These are phyloP conservation scores for Metopolophium dirhodum DNA, from an alignment of 1,140 invertebrate species.

Conservation along the genomic window DNA sequence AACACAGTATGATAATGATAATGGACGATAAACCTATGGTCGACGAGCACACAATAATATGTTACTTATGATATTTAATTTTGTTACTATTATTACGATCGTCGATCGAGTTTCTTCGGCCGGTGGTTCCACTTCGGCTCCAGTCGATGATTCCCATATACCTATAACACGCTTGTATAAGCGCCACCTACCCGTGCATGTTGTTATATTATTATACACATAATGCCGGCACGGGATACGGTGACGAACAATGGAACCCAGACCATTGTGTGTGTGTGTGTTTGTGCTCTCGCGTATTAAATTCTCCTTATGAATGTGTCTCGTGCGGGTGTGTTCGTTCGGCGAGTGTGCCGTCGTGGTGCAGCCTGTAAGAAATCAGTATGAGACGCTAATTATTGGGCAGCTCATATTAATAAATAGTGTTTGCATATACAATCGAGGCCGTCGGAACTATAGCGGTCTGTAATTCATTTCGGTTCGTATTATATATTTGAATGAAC, in stretches of 20 bases:
- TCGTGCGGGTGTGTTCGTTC: slow-evolving; percentile 15
- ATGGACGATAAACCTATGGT: background rate
- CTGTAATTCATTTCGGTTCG: slow-evolving; percentile 14
- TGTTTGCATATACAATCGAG: slow-evolving; percentile 22
- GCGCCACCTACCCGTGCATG: background rate
- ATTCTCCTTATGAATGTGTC: slow-evolving; percentile 15
- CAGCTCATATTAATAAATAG: background rate
- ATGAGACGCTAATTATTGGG: slow-evolving; percentile 1
- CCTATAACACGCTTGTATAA: background rate
- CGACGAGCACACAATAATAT: background rate
- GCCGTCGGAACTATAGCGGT: background rate
- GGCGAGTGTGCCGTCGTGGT: background rate
- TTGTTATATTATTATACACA: too few species aligned
- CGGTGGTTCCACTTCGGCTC: background rate
- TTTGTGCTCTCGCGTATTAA: background rate
- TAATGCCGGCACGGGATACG: background rate
- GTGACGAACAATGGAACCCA: background rate
- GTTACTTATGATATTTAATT: background rate
- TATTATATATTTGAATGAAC: background rate
- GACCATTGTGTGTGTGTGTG: background rate
- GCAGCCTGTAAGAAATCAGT: background rate
- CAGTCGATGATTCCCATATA: background rate
- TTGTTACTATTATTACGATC: background rate
- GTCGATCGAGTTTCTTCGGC: background rate
- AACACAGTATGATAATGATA: background rate